Percentiles rank a stretch among this genome's conserved stretches.
phyloP scores from a whole-genome alignment of 2,888 invertebrate genomes.

The Drosophila kokeensis region DNA sequence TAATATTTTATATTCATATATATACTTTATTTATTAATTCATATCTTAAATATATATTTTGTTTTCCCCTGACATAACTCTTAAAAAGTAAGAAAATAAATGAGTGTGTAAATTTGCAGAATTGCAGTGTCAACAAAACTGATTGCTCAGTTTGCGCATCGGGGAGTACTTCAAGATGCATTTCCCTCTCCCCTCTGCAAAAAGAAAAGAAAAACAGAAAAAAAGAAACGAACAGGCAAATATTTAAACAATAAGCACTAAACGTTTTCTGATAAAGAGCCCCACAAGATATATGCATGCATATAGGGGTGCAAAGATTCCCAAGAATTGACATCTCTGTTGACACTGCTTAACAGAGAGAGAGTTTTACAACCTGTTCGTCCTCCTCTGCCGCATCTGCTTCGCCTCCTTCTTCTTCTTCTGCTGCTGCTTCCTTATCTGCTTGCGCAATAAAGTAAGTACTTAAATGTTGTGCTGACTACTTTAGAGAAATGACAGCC shows the following conservation, averaged over 20 bases:
- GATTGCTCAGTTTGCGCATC: slow-evolving; percentile 60
- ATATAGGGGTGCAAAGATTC: slow-evolving; percentile 46
- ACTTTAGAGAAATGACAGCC: slow-evolving; percentile 49
- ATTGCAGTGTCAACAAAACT: slow-evolving; percentile 61
- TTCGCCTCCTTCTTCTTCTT: slow-evolving; percentile 6
- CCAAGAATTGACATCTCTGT: slow-evolving; percentile 42
- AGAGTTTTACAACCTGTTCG: slow-evolving; percentile 45
- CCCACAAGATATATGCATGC: slow-evolving; percentile 14
- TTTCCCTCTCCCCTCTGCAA: slow-evolving; percentile 66
- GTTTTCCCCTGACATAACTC: slow-evolving; percentile 9
- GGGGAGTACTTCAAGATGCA: slow-evolving; percentile 53
- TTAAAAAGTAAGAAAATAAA: slow-evolving; percentile 30
- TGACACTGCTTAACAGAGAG: slow-evolving; percentile 2
- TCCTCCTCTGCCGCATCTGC: slow-evolving; percentile 3
- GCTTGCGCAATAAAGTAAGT: slow-evolving; percentile 47
- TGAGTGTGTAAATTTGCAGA: slow-evolving; percentile 21
- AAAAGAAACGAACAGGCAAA: slow-evolving; percentile 39
- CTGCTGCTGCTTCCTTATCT: slow-evolving; percentile 4
- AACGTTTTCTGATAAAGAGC: slow-evolving; percentile 61
- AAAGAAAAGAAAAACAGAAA: slow-evolving; percentile 17
- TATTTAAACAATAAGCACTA: slow-evolving; percentile 65
- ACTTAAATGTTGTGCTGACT: slow-evolving; percentile 31
- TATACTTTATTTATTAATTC: neutral
- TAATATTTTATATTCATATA: neutral
- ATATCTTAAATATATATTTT: neutral